Evolutionary conservation across 2,797 vertebrate genomes (phyloP), one percentile per base, ranked within the genome.

Genomic region (Schizopygopsis pylzovi): DNA sequence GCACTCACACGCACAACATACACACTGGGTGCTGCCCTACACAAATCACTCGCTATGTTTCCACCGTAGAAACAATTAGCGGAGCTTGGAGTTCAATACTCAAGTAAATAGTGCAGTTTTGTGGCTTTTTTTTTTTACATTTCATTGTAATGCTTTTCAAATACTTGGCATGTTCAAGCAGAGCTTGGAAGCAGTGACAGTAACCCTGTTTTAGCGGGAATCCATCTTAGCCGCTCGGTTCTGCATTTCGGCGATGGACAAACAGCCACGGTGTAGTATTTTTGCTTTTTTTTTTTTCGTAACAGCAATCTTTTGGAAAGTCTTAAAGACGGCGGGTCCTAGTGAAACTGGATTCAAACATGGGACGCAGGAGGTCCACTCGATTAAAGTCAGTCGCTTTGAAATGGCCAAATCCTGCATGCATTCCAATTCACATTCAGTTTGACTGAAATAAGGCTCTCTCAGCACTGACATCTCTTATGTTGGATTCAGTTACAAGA

Each of bases 1-100:
- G 93, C 92, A 92, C 91, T 94, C 93, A 93, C 92, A 91, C 91
- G 88, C 89, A 95, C 72, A 70, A 88, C 79, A 85, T 49, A 81
- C 83, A 88, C 83, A 63, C 79, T 16, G 59, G 82, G 79, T 83
- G 88, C 75, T 72, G 75, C 82, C 73, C 33, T 83, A 86, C 82
- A 90, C 79, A 2, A 87, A 87, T 68, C 82, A 79, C 65, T 61
- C 0, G 28, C 83, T 4, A 65, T 4, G 28, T 79, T 85, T 85
- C 67, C 77, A 72, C n/a, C 28, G 76, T 18, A 39, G 8, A 79
- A 85, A 79, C 65, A 6, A 20, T 59, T 78, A 41, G 22, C 12
- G 2, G 54, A 78, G 52, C 37, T 63, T 6, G 54, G 70, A 28
- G 37, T 22, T 72, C 52, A 45, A 73, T 47, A 33, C 65, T 45